Evolutionary conservation across 1,140 invertebrate genomes (phyloP).

Genomic region (Ptiloglossa arizonensis): DNA sequence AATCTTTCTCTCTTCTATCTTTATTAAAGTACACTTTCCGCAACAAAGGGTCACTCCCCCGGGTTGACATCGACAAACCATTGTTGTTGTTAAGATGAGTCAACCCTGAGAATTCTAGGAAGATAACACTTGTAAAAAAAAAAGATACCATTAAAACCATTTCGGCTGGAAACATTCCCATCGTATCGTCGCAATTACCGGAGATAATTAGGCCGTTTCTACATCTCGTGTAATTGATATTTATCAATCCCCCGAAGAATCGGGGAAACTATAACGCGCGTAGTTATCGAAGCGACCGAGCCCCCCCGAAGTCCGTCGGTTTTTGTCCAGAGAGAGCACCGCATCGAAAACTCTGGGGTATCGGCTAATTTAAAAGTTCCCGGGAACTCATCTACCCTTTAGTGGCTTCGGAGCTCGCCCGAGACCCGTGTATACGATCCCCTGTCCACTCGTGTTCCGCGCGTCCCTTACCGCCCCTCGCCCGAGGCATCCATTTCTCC

Average conservation of each 20-base stretch:
- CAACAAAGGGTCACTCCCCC: no score
- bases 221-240: constrained; percentile 35
- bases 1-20: no score
- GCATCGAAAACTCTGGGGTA: constrained; percentile 46
- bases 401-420: constrained; percentile 52
- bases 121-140: no score
- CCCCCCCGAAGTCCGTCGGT: constrained; percentile 46
- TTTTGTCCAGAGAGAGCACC: constrained; percentile 59
- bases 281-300: constrained; percentile 50
- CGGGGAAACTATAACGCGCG: constrained; percentile 44
- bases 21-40: no score
- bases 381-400: constrained; percentile 66
- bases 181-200: no score
- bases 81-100: no score
- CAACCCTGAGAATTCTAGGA: no score
- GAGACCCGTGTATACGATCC: constrained; percentile 18
- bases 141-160: no score
- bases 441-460: constrained; percentile 12
- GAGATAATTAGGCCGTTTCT: no score
- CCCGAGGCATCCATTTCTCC: neutral
- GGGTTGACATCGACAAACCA: no score
- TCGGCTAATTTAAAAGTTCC: constrained; percentile 71
- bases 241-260: constrained; percentile 30
- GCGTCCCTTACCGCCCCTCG: neutral
- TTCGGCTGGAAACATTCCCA: no score